These are phyloP conservation scores for Glomeris maerens DNA, from an alignment of 1,140 invertebrate genomes.

Conservation along the genomic window DNA sequence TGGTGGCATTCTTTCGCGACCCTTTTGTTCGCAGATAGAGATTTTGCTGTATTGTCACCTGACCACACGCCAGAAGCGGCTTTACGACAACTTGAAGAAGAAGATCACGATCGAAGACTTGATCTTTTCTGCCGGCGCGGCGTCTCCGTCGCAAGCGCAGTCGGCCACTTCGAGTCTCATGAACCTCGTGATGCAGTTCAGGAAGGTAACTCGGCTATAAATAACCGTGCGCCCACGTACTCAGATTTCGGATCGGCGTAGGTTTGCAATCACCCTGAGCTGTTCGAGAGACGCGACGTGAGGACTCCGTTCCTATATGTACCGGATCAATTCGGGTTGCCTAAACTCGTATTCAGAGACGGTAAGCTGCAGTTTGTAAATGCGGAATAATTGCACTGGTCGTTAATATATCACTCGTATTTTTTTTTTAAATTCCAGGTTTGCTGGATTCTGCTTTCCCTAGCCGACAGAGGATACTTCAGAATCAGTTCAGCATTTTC, in stretches of 20 bases:
- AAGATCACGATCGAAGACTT: slow-evolving; percentile 93
- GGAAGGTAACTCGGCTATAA: too few species aligned
- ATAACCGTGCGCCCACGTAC: too few species aligned
- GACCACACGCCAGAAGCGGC: slow-evolving; percentile 71
- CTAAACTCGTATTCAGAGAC: slow-evolving; percentile 62
- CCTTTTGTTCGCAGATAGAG: slow-evolving; percentile 32
- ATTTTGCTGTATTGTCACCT: slow-evolving; percentile 90
- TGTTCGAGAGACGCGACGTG: slow-evolving; percentile 76
- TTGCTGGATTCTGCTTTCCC: slow-evolving; percentile 40
- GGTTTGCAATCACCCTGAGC: slow-evolving; percentile 88
- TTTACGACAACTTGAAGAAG: slow-evolving; percentile 80
- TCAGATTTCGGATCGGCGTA: slow-evolving; percentile 29
- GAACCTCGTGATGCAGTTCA: slow-evolving; percentile 92
- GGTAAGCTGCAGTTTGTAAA: too few species aligned
- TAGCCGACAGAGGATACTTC: slow-evolving; percentile 50
- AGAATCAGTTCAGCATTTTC: slow-evolving; percentile 51
- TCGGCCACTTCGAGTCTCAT: slow-evolving; percentile 83
- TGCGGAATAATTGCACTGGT: slow-evolving; percentile 4
- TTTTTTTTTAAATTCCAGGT: slow-evolving; percentile 29
- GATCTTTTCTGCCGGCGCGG: slow-evolving; percentile 56
- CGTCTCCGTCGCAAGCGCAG: slow-evolving; percentile 39
- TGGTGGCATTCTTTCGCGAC: too few species aligned
- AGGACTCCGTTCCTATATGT: slow-evolving; percentile 66
- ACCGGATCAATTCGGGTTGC: slow-evolving; percentile 56
- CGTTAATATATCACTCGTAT: neutral